phyloP scores from a whole-genome alignment of 2,888 invertebrate species.

The Andrena fulva region DNA sequence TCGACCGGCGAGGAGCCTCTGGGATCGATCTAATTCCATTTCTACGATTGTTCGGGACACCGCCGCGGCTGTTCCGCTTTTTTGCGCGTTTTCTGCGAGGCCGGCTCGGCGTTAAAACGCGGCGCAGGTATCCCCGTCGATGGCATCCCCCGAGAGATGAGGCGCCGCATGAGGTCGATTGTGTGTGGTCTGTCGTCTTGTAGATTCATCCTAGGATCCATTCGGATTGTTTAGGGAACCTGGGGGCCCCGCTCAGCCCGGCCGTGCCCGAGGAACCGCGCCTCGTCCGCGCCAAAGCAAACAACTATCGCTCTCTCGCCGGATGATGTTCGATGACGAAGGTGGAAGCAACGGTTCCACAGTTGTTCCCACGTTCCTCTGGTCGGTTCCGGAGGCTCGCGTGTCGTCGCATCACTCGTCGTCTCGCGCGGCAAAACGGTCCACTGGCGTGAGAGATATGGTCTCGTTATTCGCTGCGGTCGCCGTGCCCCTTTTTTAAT shows the following conservation, averaged over 20 bases:
- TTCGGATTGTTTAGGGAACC: conserved; percentile 73
- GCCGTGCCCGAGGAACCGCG: conserved; percentile 9
- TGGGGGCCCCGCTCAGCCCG: conserved; percentile 24
- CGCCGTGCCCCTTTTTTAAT: conserved; percentile 50
- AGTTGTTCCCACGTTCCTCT: conserved; percentile 68
- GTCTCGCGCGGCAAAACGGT: conserved; percentile 38
- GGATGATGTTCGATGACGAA: conserved; percentile 10
- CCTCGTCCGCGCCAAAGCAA: conserved; percentile 56
- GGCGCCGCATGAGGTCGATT: conserved; percentile 67
- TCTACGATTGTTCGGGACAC: conserved; percentile 58
- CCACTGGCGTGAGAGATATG: conserved; percentile 60
- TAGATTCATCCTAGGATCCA: conserved; percentile 67
- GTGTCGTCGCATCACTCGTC: conserved; percentile 47
- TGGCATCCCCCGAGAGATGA: conserved; percentile 33
- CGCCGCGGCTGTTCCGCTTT: conserved; percentile 18
- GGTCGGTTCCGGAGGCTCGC: conserved; percentile 39
- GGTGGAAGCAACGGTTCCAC: conserved; percentile 42
- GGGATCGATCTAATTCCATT: conserved; percentile 50
- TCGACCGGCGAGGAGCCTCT: background rate
- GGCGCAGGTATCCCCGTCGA: conserved; percentile 8
- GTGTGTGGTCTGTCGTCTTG: conserved; percentile 72
- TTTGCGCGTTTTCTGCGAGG: conserved; percentile 6
- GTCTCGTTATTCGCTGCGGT: conserved; percentile 46
- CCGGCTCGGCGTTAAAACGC: background rate
- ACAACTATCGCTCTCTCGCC: conserved; percentile 39